Evolutionary conservation across 2,113 vertebrate genomes (phyloP).

Genomic region (Otus sunia): DNA sequence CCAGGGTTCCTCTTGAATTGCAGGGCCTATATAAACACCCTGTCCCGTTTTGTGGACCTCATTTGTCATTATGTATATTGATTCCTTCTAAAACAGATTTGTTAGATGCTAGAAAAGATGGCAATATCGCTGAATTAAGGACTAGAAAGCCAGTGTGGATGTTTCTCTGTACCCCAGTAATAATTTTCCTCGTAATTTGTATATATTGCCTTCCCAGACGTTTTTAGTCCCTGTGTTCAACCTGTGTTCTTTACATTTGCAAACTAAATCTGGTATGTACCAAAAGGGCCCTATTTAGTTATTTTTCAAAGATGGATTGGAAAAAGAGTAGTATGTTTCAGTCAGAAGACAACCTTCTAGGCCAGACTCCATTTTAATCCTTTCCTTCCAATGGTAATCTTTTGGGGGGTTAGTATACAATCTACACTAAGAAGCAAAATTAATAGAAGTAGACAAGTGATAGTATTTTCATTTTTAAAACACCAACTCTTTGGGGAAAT

Average conservation of each 20-base stretch:
- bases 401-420: neutral
- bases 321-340: neutral
- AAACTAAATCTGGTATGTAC: neutral
- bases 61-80: neutral
- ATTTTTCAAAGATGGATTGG: neutral
- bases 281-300: neutral
- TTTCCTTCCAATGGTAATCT: neutral
- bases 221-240: neutral
- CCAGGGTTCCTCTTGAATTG: neutral
- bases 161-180: neutral
- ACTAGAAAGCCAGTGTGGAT: neutral
- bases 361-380: neutral
- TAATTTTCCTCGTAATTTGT: neutral
- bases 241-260: neutral
- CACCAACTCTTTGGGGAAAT: neutral
- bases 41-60: neutral
- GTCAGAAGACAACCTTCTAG: neutral
- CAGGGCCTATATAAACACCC: neutral
- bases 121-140: neutral
- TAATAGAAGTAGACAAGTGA: neutral
- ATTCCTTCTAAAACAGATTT: neutral
- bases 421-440: neutral
- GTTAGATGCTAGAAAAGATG: neutral
- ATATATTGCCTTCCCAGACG: neutral
- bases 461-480: neutral